Evolutionary conservation across 1,140 invertebrate species (phyloP).

Genomic region (Akabosia matsudoensis): DNA sequence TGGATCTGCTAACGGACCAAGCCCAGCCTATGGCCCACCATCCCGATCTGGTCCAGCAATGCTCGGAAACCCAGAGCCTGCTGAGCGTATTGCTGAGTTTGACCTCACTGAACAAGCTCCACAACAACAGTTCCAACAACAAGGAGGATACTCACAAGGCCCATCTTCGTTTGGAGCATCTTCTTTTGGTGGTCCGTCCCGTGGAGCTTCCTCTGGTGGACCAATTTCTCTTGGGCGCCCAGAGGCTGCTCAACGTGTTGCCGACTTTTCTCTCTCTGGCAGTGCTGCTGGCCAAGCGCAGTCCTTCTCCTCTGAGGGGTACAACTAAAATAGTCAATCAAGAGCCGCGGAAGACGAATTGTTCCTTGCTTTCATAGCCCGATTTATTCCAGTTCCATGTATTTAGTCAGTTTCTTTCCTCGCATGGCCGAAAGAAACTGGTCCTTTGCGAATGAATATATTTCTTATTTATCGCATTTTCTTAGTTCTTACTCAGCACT

Average conservation of each 20-base stretch:
- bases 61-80: slow-evolving; percentile 12
- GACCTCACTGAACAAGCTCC: neutral
- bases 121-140: neutral
- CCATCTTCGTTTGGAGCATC: neutral
- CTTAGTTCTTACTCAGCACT: too few relatives aligned
- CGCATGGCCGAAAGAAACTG: too few relatives aligned
- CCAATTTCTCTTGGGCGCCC: slow-evolving; percentile 25
- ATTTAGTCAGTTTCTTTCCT: too few relatives aligned
- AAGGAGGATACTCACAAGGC: too few relatives aligned
- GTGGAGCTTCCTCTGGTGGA: slow-evolving; percentile 12
- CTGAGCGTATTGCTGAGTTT: slow-evolving; percentile 15
- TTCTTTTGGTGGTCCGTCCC: slow-evolving; percentile 25
- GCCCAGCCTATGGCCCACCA: slow-evolving; percentile 16
- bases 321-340: slow-evolving; percentile 22
- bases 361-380: too few relatives aligned
- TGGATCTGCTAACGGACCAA: neutral
- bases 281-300: neutral
- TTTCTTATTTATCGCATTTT: too few relatives aligned
- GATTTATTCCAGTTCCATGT: too few relatives aligned
- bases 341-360: too few relatives aligned
- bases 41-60: neutral
- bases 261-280: slow-evolving; percentile 27
- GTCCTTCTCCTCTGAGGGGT: neutral
- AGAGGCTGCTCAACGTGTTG: slow-evolving; percentile 31
- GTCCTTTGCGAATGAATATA: too few relatives aligned